Conservation (phyloP, 2,113 vertebrate genomes). For the Condylura cristata region DNA sequence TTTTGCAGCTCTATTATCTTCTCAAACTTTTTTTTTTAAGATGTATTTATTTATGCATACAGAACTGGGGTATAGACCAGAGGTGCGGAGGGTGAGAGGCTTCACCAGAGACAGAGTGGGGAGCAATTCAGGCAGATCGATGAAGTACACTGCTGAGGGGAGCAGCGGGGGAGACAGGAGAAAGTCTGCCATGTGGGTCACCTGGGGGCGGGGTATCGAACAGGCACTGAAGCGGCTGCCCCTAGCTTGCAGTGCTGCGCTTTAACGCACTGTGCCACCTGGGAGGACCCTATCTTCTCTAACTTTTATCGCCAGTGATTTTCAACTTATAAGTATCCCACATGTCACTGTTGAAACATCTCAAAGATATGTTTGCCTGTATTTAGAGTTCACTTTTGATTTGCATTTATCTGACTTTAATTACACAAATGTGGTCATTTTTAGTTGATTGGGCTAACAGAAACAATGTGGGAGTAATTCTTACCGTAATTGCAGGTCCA, state of each 20-base stretch:
- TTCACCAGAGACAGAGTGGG: too few relatives aligned
- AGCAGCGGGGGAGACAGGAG: too few relatives aligned
- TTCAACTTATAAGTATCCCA: neutral
- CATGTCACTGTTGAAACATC: neutral
- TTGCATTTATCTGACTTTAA: neutral
- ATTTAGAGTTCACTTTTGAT: neutral
- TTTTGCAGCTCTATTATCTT: neutral
- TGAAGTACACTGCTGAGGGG: too few relatives aligned
- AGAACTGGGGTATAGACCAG: too few relatives aligned
- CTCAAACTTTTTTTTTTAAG: neutral
- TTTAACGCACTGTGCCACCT: too few relatives aligned
- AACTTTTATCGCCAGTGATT: neutral
- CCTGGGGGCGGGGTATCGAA: too few relatives aligned
- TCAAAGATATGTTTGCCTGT: neutral
- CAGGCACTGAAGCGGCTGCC: too few relatives aligned
- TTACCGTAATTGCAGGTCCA: conserved; percentile 95
- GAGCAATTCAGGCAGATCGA: too few relatives aligned
- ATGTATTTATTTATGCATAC: too few relatives aligned
- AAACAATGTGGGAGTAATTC: neutral
- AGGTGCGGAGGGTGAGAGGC: too few relatives aligned
- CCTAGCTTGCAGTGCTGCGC: too few relatives aligned
- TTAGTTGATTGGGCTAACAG: neutral
- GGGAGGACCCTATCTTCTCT: neutral
- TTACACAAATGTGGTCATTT: neutral
- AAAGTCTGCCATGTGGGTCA: too few relatives aligned